Base-by-base conservation (phyloP, 2,113 vertebrate genomes). In the Phrynosoma blainvillii region DNA sequence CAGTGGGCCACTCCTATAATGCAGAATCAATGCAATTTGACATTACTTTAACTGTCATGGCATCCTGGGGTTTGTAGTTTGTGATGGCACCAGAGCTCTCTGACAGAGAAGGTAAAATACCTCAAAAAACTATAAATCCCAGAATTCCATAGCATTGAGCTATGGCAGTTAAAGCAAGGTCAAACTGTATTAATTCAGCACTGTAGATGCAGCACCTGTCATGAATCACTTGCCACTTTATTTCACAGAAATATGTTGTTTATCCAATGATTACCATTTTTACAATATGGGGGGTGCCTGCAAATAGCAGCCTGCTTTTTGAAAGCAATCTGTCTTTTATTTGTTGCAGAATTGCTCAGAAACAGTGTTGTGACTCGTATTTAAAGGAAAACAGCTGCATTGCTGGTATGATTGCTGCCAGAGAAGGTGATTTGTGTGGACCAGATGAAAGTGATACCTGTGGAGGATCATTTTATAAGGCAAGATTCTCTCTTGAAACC, bases 331-430 rank as follows among this genome's bases (percentile, higher is more conserved):
- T 71, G 47, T 90, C 68, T 80, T 84, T 54, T 0, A 0, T 85
- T 86, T 79, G 83, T 88, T 93, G 54, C 95, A 99, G 98, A 91
- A 92, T 97, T 9, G 96, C 97, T 56, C 97, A 98, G 96, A 96
- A 96, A 93, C 98, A 99, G 92, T 99, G 98, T 89, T 99, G 99
- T 0, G 4, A 94, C 47, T 97, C 97, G 40, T 95, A 97, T 6
- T 73, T 98, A 77, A 96, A 97, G 93, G 98, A 98, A 92, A 98
- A 95, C 95, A 97, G 94, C 93, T 99, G 98, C 92, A 91, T 98
- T 92, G 96, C 97, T 0, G 99, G 98, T 0, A 95, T 98, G 93
- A 47, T 95, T 2, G 96, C 96, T 0, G 98, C 98, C 30, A 98
- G 97, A 95, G 96, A 96, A 59, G 98, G 97, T 0, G 96, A 95